Evolutionary conservation across 2,113 vertebrate species (phyloP), one percentile per base, ranked within the genome.

Genomic region (Pseudorhombus dupliciocellatus): DNA sequence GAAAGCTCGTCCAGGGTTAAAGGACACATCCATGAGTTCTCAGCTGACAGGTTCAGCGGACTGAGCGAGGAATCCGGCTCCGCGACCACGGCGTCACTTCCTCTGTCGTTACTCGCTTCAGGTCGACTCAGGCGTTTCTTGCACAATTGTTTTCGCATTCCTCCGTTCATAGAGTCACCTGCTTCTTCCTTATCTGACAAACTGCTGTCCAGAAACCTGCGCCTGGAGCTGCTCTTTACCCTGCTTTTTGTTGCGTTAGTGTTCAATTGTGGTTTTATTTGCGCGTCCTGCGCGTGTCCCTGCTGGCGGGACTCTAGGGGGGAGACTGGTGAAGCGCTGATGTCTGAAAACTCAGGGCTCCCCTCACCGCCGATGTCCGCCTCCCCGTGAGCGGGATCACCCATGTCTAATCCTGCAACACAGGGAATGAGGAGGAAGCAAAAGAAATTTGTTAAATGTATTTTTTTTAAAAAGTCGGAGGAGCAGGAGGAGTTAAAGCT

Each of bases 1-100:
- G 86, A 75, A 20, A 89, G 37, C n/a, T 91, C 83, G 0, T 93
- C 90, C 0, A 79, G 79, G 31, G 74, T 84, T 68, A 94, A 62
- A n/a, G 94, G 93, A 66, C 84, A 75, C 0, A 65, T 88, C 94
- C 94, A 94, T 10, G 86, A 84, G 58, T 84, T 75, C 6, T 89
- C 80, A n/a, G 50, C 46, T 7, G 46, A 54, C 51, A 28, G 57
- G 65, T 34, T 76, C 14, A 30, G 55, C 24, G 68, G 42, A 69
- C 34, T 24, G 1, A 31, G 21, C 3, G 73, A 60, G 20, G 59
- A 70, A 57, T 84, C 76, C 55, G 40, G 24, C 31, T 90, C 86
- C 24, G 70, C 28, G 55, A 66, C 64, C 4, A 55, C 22, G 2
- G 56, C 20, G 4, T 77, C 64, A 14, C 40, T 71, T 42, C 54